Evolutionary conservation across 2,888 invertebrate species (phyloP).

Genomic region (Brachycybe producta): DNA sequence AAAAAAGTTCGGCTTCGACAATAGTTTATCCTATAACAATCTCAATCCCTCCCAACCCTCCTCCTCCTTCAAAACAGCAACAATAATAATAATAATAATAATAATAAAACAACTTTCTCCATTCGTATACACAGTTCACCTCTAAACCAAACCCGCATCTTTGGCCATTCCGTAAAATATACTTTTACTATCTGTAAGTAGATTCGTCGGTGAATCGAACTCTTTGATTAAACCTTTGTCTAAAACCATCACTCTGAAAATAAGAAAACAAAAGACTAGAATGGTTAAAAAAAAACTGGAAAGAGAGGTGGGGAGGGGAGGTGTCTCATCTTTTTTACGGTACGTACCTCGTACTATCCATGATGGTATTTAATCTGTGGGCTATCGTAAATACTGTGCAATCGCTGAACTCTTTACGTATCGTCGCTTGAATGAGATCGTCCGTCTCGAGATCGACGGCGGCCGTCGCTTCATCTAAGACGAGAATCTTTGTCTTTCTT

Average conservation of each 20-base stretch:
- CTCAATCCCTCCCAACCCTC: no score
- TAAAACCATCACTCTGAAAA: conserved; percentile 52
- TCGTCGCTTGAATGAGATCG: conserved; percentile 53
- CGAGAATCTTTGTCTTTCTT: conserved; percentile 36
- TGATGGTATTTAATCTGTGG: conserved; percentile 80
- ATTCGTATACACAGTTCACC: no score
- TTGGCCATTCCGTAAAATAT: conserved; percentile 73
- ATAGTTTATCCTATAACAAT: no score
- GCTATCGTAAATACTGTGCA: conserved; percentile 87
- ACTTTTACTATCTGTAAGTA: conserved; percentile 53
- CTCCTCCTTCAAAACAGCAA: no score
- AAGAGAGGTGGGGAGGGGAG: no score
- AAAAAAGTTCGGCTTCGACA: no score
- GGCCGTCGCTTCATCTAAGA: conserved; percentile 44
- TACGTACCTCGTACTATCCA: conserved; percentile 43
- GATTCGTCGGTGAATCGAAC: conserved; percentile 56
- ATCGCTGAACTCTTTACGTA: conserved; percentile 67
- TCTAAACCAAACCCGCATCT: conserved; percentile 67
- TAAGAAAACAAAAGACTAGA: conserved; percentile 8
- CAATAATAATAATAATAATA: no score
- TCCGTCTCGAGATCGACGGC: conserved; percentile 43
- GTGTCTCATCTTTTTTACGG: no score
- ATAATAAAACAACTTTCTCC: no score
- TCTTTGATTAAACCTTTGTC: conserved; percentile 64
- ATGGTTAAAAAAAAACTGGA: no score